Percentiles rank a stretch among this genome's conserved stretches.
phyloP scores from a whole-genome alignment of 2,113 vertebrate species.

The Sporophila hypoxantha region DNA sequence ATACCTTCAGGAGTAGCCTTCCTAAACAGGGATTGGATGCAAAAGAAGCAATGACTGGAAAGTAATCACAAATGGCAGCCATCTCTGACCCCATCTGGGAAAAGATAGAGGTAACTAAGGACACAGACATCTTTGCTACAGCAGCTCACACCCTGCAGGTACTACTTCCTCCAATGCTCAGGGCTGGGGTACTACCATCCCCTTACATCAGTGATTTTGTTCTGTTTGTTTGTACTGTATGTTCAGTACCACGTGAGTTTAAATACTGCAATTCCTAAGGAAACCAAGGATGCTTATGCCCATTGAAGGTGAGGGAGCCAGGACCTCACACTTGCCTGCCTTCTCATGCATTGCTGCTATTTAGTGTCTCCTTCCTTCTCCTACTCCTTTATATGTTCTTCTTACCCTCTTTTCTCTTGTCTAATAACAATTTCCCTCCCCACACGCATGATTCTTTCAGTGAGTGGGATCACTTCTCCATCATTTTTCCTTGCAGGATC shows the following conservation, averaged over 20 bases:
- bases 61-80: neutral
- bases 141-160: neutral
- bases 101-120: neutral
- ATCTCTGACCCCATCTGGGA: neutral
- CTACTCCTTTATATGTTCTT: conserved; percentile 13
- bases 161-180: neutral
- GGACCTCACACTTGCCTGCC: neutral
- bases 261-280: neutral
- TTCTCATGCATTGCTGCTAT: neutral
- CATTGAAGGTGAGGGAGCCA: neutral
- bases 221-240: neutral
- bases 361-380: neutral
- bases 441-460: neutral
- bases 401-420: conserved; percentile 19
- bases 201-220: neutral
- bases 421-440: conserved; percentile 11
- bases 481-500: neutral
- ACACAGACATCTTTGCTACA: neutral
- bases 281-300: neutral
- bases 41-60: neutral
- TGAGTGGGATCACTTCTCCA: conserved; percentile 45
- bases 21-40: neutral
- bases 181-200: neutral
- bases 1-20: neutral
- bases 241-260: neutral